Evolutionary conservation across 2,888 invertebrate species (phyloP).

Genomic region (Dastarcus helophoroides): DNA sequence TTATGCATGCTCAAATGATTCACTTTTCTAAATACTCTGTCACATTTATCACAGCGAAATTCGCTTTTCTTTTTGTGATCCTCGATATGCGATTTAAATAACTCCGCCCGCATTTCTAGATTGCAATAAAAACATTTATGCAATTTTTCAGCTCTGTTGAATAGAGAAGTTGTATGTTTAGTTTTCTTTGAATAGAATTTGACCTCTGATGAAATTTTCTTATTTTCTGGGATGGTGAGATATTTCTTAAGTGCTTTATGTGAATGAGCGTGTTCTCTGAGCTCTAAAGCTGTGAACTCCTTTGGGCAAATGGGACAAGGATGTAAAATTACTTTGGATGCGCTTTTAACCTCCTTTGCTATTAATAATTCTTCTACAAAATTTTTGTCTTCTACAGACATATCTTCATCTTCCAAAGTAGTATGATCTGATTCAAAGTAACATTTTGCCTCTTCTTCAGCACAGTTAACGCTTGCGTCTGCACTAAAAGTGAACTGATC

Average conservation of each 20-base stretch:
- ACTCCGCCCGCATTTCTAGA: slow-evolving; percentile 17
- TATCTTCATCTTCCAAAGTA: too few species aligned
- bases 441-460: too few species aligned
- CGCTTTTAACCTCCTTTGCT: too few species aligned
- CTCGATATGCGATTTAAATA: slow-evolving; percentile 22
- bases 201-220: slow-evolving; percentile 14
- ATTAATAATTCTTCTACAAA: too few species aligned
- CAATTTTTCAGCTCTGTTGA: slow-evolving; percentile 17
- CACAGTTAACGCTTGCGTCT: background rate
- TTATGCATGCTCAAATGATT: slow-evolving; percentile 27
- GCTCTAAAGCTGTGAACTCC: slow-evolving; percentile 21
- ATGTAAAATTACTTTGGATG: slow-evolving; percentile 14
- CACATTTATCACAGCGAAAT: slow-evolving; percentile 25
- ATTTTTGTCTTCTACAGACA: too few species aligned
- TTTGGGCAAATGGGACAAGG: slow-evolving; percentile 26
- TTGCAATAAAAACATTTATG: slow-evolving; percentile 25
- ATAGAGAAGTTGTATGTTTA: slow-evolving; percentile 14
- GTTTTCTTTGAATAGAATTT: background rate
- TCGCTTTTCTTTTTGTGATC: slow-evolving; percentile 22
- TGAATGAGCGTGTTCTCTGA: slow-evolving; percentile 22
- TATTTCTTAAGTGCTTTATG: slow-evolving; percentile 27
- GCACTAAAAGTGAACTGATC: background rate
- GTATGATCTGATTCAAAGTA: too few species aligned
- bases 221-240: slow-evolving; percentile 17
- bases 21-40: slow-evolving; percentile 24